Base-by-base conservation (phyloP, 2,888 invertebrate species). In the Ochropleura plecta region DNA sequence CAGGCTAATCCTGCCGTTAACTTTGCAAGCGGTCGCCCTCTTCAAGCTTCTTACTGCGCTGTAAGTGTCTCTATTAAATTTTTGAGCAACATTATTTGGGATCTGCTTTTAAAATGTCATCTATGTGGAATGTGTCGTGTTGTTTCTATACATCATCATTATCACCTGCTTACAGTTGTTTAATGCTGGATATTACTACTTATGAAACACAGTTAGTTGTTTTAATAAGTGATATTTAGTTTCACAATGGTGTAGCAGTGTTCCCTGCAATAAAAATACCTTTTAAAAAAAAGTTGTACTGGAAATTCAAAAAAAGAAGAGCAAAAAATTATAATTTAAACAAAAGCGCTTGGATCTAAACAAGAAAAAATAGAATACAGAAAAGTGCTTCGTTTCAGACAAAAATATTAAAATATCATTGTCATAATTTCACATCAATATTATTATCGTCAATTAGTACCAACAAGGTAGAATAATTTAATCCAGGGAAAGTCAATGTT, bases 31-130 rank as follows among this genome's bases (percentile, higher is more conserved):
- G 66, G 73, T 44, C 78, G 70, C 7, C 66, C 81, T 20, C 49
- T 70, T 2, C 63, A 67, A 42, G 18, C 70, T 4, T 46, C 76
- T 20, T 79, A 57, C 49, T 73, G 75, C 40, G 48, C 79, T 30
- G 88, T 88, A 78, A 84, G 87, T 82, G 4, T 42, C 16, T 72
- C 14, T 46, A 40, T 40, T 73, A 0, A 18, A 18, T 62, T 76
- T 44, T 16, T 16, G 14, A 57, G 3, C 30, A 51, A 46, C 20
- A 40, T 30, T 3, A 9, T 44, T 8, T 51, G 8, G 14, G 30
- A 40, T 46, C 18, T 44, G 14, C n/a, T 59, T 49, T 14, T 30
- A 30, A 0, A 12, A 44, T 51, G 30, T 46, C 5, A 20, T 42
- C 5, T 14, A 30, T 49, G 14, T 42, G 14, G 14, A 42, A 10